These are phyloP conservation scores for Branchinecta sandiegonensis DNA, from an alignment of 2,888 invertebrate genomes.

Conservation along the genomic window DNA sequence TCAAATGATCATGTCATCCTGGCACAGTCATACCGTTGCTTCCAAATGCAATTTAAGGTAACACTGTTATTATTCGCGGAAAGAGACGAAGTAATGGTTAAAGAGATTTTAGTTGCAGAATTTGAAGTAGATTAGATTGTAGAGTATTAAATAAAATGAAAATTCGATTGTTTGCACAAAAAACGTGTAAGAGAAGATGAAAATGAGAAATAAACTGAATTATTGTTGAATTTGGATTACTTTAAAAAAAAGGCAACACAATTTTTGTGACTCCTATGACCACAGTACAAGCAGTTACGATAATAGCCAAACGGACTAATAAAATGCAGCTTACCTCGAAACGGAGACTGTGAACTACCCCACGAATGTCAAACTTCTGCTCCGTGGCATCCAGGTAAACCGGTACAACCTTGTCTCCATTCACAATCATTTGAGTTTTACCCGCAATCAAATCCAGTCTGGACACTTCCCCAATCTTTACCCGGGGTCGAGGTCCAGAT, in stretches of 20 bases:
- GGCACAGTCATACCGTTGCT: too few species aligned
- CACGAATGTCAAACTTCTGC: constrained; percentile 53
- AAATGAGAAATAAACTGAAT: not conserved
- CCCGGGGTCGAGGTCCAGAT: constrained; percentile 82
- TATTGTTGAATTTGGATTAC: not conserved
- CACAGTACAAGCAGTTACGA: not conserved
- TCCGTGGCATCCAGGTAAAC: constrained; percentile 68
- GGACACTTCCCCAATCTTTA: constrained; percentile 64
- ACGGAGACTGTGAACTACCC: constrained; percentile 54
- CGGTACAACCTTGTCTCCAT: constrained; percentile 60
- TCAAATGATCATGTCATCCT: too few species aligned
- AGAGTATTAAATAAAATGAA: too few species aligned
- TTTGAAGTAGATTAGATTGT: too few species aligned
- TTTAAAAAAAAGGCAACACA: not conserved
- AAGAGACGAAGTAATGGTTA: too few species aligned
- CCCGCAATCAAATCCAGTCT: constrained; percentile 68
- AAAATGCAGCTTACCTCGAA: constrained; percentile 43
- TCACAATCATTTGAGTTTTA: constrained; percentile 65
- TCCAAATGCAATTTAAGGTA: too few species aligned
- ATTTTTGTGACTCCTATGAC: not conserved
- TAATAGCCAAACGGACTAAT: not conserved
- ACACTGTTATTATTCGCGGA: too few species aligned
- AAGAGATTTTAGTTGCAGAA: too few species aligned
- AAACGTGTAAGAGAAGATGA: too few species aligned
- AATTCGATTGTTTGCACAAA: too few species aligned